A percentile compares a stretch with the other conserved stretches of the same genome.
Conservation (phyloP, 2,113 vertebrate species). For the Pipa parva region DNA sequence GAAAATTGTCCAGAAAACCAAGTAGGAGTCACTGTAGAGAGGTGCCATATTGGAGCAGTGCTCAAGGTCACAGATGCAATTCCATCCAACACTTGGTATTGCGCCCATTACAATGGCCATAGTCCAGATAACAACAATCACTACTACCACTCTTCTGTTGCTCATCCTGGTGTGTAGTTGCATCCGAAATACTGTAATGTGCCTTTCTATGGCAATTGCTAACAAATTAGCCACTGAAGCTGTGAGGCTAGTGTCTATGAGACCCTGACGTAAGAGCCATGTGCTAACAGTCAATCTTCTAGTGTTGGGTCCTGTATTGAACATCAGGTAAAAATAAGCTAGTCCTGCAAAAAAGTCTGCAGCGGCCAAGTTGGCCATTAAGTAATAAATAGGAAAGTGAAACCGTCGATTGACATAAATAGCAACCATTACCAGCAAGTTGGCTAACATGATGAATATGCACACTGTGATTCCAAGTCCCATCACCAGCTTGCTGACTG, state of each 20-base stretch:
- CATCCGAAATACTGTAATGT: conserved; percentile 98
- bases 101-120: conserved; percentile 96
- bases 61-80: conserved; percentile 88
- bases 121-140: conserved; percentile 98
- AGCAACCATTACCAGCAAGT: conserved; percentile 96
- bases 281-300: conserved; percentile 89
- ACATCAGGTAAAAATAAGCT: conserved; percentile 99
- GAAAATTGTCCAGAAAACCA: conserved; percentile 97
- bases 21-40: conserved; percentile 95
- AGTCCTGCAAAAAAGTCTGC: conserved; percentile 97
- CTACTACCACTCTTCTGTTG: conserved; percentile 91
- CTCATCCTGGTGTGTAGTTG: conserved; percentile 98
- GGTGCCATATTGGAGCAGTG: conserved; percentile 97
- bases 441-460: conserved; percentile 98
- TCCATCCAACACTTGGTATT: conserved; percentile 96
- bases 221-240: conserved; percentile 94
- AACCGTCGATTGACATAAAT: conserved; percentile 97
- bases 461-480: conserved; percentile 96
- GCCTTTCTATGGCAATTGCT: conserved; percentile 94
- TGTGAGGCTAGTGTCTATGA: conserved; percentile 95
- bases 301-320: conserved; percentile 97
- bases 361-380: conserved; percentile 97
- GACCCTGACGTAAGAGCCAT: conserved; percentile 93
- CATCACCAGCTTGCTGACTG: conserved; percentile 95
- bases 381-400: conserved; percentile 98